These are phyloP conservation scores for Epizoanthus rinbou DNA, from an alignment of 92 coral and sea anemone genomes.

Conservation along the genomic window DNA sequence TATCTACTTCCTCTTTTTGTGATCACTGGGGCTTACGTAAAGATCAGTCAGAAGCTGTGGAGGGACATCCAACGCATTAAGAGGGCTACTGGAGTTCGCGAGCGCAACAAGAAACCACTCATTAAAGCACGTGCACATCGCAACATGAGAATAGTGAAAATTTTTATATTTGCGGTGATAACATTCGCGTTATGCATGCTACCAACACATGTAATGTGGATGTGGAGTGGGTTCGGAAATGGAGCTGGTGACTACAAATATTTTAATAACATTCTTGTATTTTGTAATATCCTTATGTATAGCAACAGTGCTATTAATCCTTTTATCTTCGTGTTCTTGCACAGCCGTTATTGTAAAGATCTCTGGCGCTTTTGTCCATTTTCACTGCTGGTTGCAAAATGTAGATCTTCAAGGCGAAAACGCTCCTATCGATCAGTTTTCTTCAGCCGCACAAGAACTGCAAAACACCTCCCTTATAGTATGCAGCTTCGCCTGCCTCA, in stretches of 20 bases:
- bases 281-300: slow-evolving; percentile 73
- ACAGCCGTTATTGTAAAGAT: slow-evolving; percentile 74
- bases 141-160: slow-evolving; percentile 84
- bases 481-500: slow-evolving; percentile 41
- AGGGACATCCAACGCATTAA: slow-evolving; percentile 76
- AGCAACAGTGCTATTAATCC: slow-evolving; percentile 83
- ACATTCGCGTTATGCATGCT: slow-evolving; percentile 79
- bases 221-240: slow-evolving; percentile 79
- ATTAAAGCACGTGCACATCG: slow-evolving; percentile 73
- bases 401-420: slow-evolving; percentile 5
- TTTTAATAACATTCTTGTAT: slow-evolving; percentile 59
- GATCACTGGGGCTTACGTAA: slow-evolving; percentile 69
- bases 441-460: slow-evolving; percentile 17
- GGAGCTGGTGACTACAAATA: slow-evolving; percentile 46
- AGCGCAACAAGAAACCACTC: slow-evolving; percentile 61
- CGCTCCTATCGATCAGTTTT: slow-evolving; percentile 17
- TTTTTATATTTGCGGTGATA: slow-evolving; percentile 70
- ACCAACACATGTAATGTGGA: slow-evolving; percentile 85
- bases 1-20: slow-evolving; percentile 76
- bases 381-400: slow-evolving; percentile 2
- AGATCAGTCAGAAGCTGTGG: slow-evolving; percentile 78
- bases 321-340: slow-evolving; percentile 80
- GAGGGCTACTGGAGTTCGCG: slow-evolving; percentile 67
- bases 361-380: slow-evolving; percentile 45
- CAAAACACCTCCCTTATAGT: slow-evolving; percentile 34